A percentile compares a stretch with the other conserved stretches of the same genome.
Evolutionary conservation across 1,140 invertebrate genomes (phyloP).

Genomic region (Ceratina calcarata): DNA sequence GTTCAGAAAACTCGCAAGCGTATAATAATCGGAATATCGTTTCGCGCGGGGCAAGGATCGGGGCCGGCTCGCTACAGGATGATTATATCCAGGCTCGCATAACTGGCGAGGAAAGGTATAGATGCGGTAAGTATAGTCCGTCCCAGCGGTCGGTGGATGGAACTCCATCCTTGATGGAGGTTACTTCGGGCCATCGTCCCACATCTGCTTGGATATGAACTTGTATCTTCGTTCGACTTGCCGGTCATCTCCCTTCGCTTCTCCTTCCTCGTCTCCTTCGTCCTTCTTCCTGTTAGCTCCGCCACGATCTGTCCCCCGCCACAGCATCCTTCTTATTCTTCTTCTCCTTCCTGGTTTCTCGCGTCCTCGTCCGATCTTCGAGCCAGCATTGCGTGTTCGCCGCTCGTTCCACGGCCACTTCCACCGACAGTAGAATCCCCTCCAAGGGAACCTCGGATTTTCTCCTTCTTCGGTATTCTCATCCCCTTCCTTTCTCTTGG

Average conservation of each 20-base stretch:
- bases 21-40: not conserved
- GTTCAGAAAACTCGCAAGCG: too few relatives aligned
- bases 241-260: conserved; percentile 58
- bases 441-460: conserved; percentile 20
- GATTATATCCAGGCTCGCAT: conserved; percentile 52
- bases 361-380: not conserved
- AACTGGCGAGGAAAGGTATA: conserved; percentile 48
- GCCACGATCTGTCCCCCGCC: conserved; percentile 32
- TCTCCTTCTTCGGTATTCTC: conserved; percentile 50
- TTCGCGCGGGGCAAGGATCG: conserved; percentile 37
- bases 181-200: conserved; percentile 79
- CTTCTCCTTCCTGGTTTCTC: too few relatives aligned
- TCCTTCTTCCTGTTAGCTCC: conserved; percentile 60
- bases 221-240: conserved; percentile 76
- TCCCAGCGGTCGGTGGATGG: conserved; percentile 64
- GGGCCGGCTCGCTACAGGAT: conserved; percentile 57
- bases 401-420: too few relatives aligned
- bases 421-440: not conserved
- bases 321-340: conserved; percentile 9
- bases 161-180: conserved; percentile 80
- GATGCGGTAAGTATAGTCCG: conserved; percentile 47
- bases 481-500: conserved; percentile 40
- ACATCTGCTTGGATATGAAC: conserved; percentile 78
- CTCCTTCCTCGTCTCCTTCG: conserved; percentile 66
- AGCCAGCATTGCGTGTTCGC: too few relatives aligned